Conservation (phyloP, 2,113 vertebrate genomes). For the Tichodroma muraria region DNA sequence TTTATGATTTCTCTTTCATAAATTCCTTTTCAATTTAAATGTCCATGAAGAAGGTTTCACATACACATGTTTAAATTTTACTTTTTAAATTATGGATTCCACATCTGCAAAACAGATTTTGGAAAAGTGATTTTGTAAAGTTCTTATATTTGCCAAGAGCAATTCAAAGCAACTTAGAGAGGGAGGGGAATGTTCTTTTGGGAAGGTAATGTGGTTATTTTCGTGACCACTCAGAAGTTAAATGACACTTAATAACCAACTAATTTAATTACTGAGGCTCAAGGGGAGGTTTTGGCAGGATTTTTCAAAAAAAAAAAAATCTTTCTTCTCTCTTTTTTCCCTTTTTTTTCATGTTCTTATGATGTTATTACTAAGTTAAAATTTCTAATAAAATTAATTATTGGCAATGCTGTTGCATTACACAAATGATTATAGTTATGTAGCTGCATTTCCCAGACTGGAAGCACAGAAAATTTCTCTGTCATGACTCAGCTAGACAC, state of each 20-base stretch:
- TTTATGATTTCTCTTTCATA: background rate
- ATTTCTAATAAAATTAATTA: background rate
- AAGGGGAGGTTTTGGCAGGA: background rate
- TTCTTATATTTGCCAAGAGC: slow-evolving; percentile 50
- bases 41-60: background rate
- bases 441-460: background rate
- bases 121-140: slow-evolving; percentile 73
- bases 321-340: background rate
- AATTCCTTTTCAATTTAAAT: background rate
- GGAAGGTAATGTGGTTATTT: slow-evolving; percentile 44
- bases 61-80: slow-evolving; percentile 13
- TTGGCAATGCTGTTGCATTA: background rate
- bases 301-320: accelerated
- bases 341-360: background rate
- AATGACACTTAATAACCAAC: slow-evolving; percentile 37
- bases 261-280: background rate
- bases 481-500: background rate
- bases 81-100: slow-evolving; percentile 58
- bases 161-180: slow-evolving; percentile 67
- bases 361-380: background rate
- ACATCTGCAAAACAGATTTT: slow-evolving; percentile 85
- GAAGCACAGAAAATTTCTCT: background rate
- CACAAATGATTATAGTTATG: background rate
- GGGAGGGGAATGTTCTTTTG: slow-evolving; percentile 60
- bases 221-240: slow-evolving; percentile 44